Percentiles rank a stretch among this genome's conserved stretches.
These are phyloP conservation scores for Drosophila ironensis DNA, from an alignment of 1,140 invertebrate genomes.

Conservation along the genomic window DNA sequence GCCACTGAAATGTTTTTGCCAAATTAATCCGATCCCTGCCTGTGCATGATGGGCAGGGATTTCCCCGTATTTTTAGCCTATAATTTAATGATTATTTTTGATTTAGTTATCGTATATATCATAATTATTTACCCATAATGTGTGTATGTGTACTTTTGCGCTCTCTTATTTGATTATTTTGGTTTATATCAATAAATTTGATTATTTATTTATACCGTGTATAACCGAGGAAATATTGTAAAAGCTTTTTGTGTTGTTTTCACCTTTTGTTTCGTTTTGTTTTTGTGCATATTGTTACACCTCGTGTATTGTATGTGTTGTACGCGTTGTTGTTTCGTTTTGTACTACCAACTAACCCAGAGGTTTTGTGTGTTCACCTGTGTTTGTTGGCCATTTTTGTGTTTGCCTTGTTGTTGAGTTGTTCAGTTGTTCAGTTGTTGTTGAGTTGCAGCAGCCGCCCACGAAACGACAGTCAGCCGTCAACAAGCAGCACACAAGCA, in stretches of 20 bases:
- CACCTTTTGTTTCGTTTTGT: background rate
- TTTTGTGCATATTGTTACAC: background rate
- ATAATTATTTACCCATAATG: conserved; percentile 13
- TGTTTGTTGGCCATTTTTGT: conserved; percentile 12
- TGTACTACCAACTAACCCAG: conserved; percentile 40
- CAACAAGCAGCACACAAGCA: conserved; percentile 5
- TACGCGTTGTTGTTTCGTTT: conserved; percentile 58
- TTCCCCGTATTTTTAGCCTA: background rate
- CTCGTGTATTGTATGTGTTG: conserved; percentile 33
- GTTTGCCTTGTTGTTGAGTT: conserved; percentile 25
- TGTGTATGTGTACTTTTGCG: conserved; percentile 31
- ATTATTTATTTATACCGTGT: conserved; percentile 51
- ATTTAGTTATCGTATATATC: conserved; percentile 12
- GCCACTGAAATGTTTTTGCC: background rate
- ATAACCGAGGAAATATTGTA: conserved; percentile 19
- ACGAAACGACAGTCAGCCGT: conserved; percentile 8
- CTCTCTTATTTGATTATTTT: conserved; percentile 18
- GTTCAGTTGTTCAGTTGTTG: too few relatives aligned
- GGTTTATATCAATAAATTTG: conserved; percentile 36
- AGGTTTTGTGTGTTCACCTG: conserved; percentile 16
- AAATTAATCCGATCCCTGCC: background rate
- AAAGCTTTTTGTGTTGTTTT: conserved; percentile 43
- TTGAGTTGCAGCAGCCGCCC: too few relatives aligned
- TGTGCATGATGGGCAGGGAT: background rate
- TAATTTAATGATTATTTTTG: conserved; percentile 26